Evolutionary conservation across 2,888 invertebrate genomes (phyloP).

Genomic region (Ganaspis brasiliensis): DNA sequence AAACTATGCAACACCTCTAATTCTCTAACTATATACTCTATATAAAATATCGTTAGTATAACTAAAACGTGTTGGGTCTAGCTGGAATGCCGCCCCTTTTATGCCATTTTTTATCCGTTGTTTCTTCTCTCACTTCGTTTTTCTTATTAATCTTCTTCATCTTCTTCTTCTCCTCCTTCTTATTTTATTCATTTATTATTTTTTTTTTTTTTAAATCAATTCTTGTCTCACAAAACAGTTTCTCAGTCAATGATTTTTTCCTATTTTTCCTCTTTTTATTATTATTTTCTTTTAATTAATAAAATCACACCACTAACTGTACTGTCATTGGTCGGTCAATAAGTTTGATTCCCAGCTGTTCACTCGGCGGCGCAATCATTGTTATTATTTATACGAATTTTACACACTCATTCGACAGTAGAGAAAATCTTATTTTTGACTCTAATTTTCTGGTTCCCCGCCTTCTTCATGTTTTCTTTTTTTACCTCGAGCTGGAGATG

Average conservation of each 20-base stretch:
- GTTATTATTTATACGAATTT: constrained; percentile 78
- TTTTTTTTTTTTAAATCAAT: constrained; percentile 53
- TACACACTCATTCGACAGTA: constrained; percentile 76
- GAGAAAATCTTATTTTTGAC: constrained; percentile 67
- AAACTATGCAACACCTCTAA: constrained; percentile 76
- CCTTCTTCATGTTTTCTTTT: constrained; percentile 88
- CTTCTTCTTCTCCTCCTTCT: constrained; percentile 45
- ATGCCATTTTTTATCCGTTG: constrained; percentile 70
- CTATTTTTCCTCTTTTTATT: constrained; percentile 51
- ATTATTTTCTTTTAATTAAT: constrained; percentile 61
- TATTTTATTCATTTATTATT: constrained; percentile 53
- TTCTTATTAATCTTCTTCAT: constrained; percentile 53
- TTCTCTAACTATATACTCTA: constrained; percentile 80
- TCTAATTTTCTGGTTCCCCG: constrained; percentile 79
- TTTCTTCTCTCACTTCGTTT: constrained; percentile 56
- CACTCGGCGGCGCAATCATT: constrained; percentile 77
- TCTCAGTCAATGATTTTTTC: constrained; percentile 49
- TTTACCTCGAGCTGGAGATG: constrained; percentile 85
- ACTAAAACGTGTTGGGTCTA: constrained; percentile 80
- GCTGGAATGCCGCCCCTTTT: constrained; percentile 79
- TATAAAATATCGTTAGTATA: constrained; percentile 81
- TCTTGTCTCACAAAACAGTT: constrained; percentile 45
- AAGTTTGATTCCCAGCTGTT: constrained; percentile 79
- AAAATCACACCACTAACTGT: constrained; percentile 77
- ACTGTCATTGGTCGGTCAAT: constrained; percentile 76